Evolutionary conservation across 2,888 invertebrate species (phyloP).

Genomic region (Drosophila neoperkinsi): DNA sequence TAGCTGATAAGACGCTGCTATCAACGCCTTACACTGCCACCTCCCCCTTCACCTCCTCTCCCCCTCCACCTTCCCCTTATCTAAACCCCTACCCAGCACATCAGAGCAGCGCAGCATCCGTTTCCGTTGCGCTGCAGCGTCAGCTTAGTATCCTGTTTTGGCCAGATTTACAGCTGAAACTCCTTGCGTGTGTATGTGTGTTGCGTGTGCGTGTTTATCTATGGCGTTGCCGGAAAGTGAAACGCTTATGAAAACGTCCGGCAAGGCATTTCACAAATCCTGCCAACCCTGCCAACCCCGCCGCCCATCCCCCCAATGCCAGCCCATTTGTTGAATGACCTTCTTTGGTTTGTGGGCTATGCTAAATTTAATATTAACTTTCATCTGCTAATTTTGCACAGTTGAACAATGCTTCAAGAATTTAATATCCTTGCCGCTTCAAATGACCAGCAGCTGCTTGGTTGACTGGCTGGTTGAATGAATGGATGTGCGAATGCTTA

Average conservation of each 20-base stretch:
- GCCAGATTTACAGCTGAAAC: slow-evolving; percentile 71
- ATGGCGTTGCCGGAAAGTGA: slow-evolving; percentile 75
- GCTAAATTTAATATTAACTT: slow-evolving; percentile 73
- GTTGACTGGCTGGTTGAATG: slow-evolving; percentile 27
- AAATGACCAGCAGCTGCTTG: slow-evolving; percentile 32
- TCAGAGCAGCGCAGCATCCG: slow-evolving; percentile 55
- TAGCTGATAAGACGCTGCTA: slow-evolving; percentile 73
- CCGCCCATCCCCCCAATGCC: background rate
- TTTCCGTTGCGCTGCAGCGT: slow-evolving; percentile 70
- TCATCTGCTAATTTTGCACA: slow-evolving; percentile 62
- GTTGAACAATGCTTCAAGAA: slow-evolving; percentile 71
- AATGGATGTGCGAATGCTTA: slow-evolving; percentile 47
- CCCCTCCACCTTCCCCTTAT: slow-evolving; percentile 10
- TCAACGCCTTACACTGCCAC: slow-evolving; percentile 66
- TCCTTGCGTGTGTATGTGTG: slow-evolving; percentile 41
- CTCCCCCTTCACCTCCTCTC: too few species aligned
- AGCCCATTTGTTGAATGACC: slow-evolving; percentile 34
- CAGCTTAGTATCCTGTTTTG: slow-evolving; percentile 71
- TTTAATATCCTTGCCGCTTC: slow-evolving; percentile 61
- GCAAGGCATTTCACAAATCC: slow-evolving; percentile 20
- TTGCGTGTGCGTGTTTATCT: slow-evolving; percentile 56
- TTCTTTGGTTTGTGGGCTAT: slow-evolving; percentile 46
- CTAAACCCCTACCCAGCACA: background rate
- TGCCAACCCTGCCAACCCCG: background rate
- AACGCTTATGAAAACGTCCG: slow-evolving; percentile 75